Evolutionary conservation across 2,113 vertebrate species (phyloP).

Genomic region (Campylomormyrus numenius): DNA sequence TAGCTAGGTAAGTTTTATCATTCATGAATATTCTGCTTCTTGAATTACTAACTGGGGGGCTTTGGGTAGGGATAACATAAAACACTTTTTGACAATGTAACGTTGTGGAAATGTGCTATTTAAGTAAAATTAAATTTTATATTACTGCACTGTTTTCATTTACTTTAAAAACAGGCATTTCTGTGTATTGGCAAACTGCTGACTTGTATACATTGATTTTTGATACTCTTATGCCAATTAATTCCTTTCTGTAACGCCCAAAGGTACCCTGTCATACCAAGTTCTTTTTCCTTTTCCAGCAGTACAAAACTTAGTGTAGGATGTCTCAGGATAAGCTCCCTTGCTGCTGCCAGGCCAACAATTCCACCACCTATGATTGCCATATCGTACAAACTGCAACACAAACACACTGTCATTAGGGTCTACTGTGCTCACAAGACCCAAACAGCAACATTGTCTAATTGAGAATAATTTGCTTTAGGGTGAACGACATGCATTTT

Average conservation of each 20-base stretch:
- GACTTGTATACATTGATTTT: neutral
- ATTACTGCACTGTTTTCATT: neutral
- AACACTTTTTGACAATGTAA: neutral
- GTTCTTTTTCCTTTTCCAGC: constrained; percentile 85
- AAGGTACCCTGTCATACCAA: constrained; percentile 54
- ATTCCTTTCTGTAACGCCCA: neutral
- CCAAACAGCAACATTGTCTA: neutral
- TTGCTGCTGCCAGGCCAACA: constrained; percentile 80
- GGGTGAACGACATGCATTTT: neutral
- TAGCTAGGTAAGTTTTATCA: neutral
- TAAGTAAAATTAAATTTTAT: too few species aligned
- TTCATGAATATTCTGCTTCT: neutral
- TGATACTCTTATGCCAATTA: neutral
- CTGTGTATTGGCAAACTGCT: neutral
- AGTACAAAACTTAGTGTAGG: constrained; percentile 71
- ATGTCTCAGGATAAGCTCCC: constrained; percentile 75
- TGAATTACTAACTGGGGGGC: neutral
- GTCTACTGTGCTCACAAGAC: neutral
- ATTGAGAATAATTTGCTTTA: neutral
- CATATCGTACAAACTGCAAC: constrained; percentile 65
- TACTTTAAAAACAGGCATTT: neutral
- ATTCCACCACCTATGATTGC: constrained; percentile 81
- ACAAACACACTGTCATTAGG: constrained; percentile 18
- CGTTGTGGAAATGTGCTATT: neutral
- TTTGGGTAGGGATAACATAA: neutral